Base-by-base conservation (phyloP, 2,113 vertebrate species). In the Podocnemis expansa region DNA sequence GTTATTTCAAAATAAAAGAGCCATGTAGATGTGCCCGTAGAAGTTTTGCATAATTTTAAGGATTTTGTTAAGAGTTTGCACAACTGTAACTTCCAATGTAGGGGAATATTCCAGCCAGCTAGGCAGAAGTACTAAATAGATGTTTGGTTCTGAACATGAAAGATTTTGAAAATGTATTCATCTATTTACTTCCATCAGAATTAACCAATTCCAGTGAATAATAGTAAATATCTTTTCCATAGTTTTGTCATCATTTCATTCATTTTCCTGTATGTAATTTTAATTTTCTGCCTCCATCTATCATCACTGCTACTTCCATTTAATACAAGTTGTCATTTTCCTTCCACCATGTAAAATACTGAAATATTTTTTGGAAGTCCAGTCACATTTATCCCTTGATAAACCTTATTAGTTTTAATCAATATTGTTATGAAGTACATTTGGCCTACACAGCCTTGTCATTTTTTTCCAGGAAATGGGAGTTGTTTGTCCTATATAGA, bases 381-480 rank as follows among this genome's bases (percentile, higher is more conserved):
- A 82, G 17, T 96, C 82, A 75, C 78, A 84, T 91, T 93, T 92
- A 88, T 87, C 93, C 80, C 38, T 89, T 92, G 55, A 96, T 95
- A 89, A 91, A 55, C 52, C 92, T 88, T 89, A 92, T 85, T 91
- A 79, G 25, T 85, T 60, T 81, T 95, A 93, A 90, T 92, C 91
- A 96, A 87, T 94, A 94, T 93, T 87, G 45, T 91, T 22, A 29
- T 95, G 88, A 70, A 95, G 91, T 89, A 80, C 91, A 88, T 88
- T 56, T 91, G 86, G 78, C 92, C 89, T n/a, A n/a, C 82, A 87
- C 73, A 94, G 80, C 54, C 41, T 84, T 79, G 84, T 90, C 63
- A 90, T 93, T 95, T 95, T 47, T 95, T 34, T 96, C 85, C 63
- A 85, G 84, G 38, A 92, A 90, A 95, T 97, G 80, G 34, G 84